These are phyloP conservation scores for Cheracebus regulus DNA, from an alignment of 2,797 vertebrate genomes.

Conservation along the genomic window DNA sequence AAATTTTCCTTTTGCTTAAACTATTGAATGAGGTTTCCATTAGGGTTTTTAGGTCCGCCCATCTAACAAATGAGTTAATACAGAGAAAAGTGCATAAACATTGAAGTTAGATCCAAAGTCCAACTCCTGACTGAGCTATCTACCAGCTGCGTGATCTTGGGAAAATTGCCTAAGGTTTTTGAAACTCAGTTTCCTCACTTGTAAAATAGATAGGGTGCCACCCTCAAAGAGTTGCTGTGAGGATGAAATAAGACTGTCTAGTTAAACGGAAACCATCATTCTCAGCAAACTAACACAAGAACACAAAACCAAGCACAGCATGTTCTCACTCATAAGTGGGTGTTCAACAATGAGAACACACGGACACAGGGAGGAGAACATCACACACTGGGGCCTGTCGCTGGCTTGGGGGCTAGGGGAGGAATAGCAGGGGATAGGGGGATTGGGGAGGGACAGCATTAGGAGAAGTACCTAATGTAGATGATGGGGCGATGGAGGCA, in stretches of 20 bases:
- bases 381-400: too few species aligned
- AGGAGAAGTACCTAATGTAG: too few species aligned
- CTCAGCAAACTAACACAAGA: too few species aligned
- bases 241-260: neutral
- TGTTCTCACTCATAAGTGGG: too few species aligned
- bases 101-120: neutral
- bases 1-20: neutral
- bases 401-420: too few species aligned
- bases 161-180: neutral
- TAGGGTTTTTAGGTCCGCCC: neutral
- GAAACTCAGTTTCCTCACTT: neutral
- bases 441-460: too few species aligned
- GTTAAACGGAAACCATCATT: too few species aligned
- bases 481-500: too few species aligned
- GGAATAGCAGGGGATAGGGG: too few species aligned
- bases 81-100: neutral
- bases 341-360: too few species aligned
- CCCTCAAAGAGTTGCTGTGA: neutral
- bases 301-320: too few species aligned
- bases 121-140: neutral
- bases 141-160: neutral
- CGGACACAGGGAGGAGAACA: too few species aligned
- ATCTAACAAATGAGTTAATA: neutral
- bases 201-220: neutral
- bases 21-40: neutral